Evolutionary conservation across 2,888 invertebrate species (phyloP), one percentile per base, ranked within the genome.

Genomic region (Eurois occulta): DNA sequence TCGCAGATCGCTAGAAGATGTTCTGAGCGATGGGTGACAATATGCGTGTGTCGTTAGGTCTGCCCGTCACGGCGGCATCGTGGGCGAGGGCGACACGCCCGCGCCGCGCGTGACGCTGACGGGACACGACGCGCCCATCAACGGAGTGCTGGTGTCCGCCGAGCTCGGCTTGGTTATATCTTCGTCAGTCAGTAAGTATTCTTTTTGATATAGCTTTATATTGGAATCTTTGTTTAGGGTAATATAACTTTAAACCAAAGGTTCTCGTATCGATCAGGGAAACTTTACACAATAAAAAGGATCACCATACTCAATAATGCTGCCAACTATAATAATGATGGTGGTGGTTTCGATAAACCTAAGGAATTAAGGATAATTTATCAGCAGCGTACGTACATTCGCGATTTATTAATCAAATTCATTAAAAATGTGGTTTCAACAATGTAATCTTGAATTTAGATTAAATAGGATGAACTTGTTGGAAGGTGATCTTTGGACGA

Each of bases 131-230:
- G 98, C 99, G 90, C 98, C 99, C 78, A 98, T 99, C 88, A 98
- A 99, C 74, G 99, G 99, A 89, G 98, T 99, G 85, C 99, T 99
- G 71, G 99, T 99, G 81, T 99, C 99, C 28, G 99, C 99, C 0
- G 99, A 99, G 94, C 97, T 99, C 67, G 99, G 99, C 38, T 97
- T 99, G 52, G 99, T 99, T 75, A 98, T 99, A 85, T 99, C 99
- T 70, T 99, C 99, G 71, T 99, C 99, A 16, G 75, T 92, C 89
- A 93, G 93, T 93, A 55, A 91, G 93, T 93, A 86, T 78, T 70
- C 16, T 4, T n/a, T 24, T 66, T 18, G 10, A 18, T 46, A 24
- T 35, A 55, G 16, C 35, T 46, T 58, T 0, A 6, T n/a, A 21
- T 16, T 46, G 4, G n/a, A 24, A 24, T 18, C 4, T 18, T 46